Conservation (phyloP, 2,797 vertebrate genomes). For the Echiichthys vipera region DNA sequence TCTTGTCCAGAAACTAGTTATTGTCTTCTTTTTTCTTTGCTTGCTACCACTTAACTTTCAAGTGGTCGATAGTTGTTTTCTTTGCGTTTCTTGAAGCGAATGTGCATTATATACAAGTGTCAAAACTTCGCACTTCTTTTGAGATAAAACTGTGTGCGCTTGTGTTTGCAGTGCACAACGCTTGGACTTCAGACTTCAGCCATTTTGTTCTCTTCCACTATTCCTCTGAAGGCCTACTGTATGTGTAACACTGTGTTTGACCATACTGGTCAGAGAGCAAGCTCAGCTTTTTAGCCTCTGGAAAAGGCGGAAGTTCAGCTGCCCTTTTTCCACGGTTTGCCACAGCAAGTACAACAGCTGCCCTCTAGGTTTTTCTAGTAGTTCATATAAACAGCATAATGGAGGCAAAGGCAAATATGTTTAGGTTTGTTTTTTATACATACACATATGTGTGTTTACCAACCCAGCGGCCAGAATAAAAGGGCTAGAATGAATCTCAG, state of each 20-base stretch:
- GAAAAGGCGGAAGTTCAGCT: conserved; percentile 21
- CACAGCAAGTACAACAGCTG: conserved; percentile 26
- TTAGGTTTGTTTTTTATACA: not conserved
- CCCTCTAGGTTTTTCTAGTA: not conserved
- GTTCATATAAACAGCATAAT: not conserved
- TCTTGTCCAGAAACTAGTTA: not conserved
- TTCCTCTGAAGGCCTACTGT: not conserved
- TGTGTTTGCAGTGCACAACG: not conserved
- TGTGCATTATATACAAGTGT: not conserved
- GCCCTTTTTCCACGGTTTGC: conserved; percentile 4
- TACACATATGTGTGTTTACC: too few species aligned
- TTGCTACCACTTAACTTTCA: too few species aligned
- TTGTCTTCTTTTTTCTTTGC: not conserved
- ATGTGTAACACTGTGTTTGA: conserved; percentile 12
- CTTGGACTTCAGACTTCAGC: conserved; percentile 10
- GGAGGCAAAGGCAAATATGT: too few species aligned
- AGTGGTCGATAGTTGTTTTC: not conserved
- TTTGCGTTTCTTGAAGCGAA: not conserved
- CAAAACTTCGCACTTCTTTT: not conserved
- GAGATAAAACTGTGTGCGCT: not conserved
- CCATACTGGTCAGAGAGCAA: conserved; percentile 20
- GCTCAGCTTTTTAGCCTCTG: conserved; percentile 24
- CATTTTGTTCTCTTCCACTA: not conserved
- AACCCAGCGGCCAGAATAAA: too few species aligned
- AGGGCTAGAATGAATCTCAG: too few species aligned